Evolutionary conservation across 2,797 vertebrate species (phyloP).

Genomic region (Poeciliopsis infans): DNA sequence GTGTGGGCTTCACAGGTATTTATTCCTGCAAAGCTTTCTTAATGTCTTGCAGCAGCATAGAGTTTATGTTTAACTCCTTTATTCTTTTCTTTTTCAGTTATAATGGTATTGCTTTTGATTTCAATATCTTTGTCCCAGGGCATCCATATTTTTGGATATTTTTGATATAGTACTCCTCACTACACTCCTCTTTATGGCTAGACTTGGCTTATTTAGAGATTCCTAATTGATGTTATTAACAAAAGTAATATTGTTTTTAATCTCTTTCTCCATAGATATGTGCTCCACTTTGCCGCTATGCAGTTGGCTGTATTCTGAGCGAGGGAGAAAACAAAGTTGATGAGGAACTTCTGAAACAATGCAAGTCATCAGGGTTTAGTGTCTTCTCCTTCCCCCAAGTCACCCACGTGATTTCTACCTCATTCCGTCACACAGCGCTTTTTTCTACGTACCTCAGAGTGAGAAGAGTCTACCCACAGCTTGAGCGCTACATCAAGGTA

Average conservation of each 20-base stretch:
- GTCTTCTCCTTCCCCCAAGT: slow-evolving; percentile 89
- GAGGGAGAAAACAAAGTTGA: slow-evolving; percentile 83
- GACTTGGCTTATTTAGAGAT: neutral
- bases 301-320: slow-evolving; percentile 88
- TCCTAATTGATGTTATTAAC: slow-evolving; percentile 7
- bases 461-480: slow-evolving; percentile 84
- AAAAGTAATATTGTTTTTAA: neutral
- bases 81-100: neutral
- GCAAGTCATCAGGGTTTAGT: slow-evolving; percentile 88
- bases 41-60: neutral
- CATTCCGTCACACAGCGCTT: slow-evolving; percentile 83
- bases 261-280: slow-evolving; percentile 74
- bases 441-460: slow-evolving; percentile 84
- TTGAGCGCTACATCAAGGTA: slow-evolving; percentile 90
- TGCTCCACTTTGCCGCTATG: slow-evolving; percentile 83
- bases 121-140: neutral
- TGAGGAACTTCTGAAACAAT: slow-evolving; percentile 82
- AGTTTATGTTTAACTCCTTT: neutral
- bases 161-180: neutral
- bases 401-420: slow-evolving; percentile 87
- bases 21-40: neutral
- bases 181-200: neutral
- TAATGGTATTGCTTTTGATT: neutral
- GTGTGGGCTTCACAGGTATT: neutral
- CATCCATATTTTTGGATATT: neutral